Conservation (phyloP, 1,140 invertebrate species). For the Scaptomyza graminum region DNA sequence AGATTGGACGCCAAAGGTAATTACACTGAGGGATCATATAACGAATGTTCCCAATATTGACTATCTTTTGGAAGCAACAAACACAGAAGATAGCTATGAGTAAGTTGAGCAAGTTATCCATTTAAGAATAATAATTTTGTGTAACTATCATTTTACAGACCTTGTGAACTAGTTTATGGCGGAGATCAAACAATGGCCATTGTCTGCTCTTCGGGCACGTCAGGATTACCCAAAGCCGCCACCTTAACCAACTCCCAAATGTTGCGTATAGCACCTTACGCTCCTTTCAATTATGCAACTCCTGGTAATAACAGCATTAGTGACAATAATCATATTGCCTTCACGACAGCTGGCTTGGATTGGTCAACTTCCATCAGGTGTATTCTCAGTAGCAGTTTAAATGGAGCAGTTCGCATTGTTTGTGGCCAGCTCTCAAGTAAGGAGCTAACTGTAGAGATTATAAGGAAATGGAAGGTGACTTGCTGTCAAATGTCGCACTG, state of each 20-base stretch:
- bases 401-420: constrained; percentile 16
- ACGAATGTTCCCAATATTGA: constrained; percentile 6
- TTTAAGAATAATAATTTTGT: neutral
- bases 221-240: constrained; percentile 90
- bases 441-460: constrained; percentile 5
- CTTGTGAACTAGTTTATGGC: constrained; percentile 20
- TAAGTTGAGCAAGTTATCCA: neutral
- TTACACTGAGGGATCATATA: constrained; percentile 15
- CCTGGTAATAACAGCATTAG: neutral
- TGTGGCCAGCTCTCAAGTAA: neutral
- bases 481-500: constrained; percentile 10
- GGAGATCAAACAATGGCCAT: constrained; percentile 66
- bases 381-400: neutral
- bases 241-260: constrained; percentile 86
- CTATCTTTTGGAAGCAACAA: neutral
- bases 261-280: constrained; percentile 7
- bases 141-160: neutral
- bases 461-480: constrained; percentile 12
- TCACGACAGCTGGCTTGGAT: neutral
- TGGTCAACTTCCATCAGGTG: constrained; percentile 24
- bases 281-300: neutral
- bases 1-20: constrained; percentile 16
- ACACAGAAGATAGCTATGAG: neutral
- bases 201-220: constrained; percentile 88
- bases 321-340: constrained; percentile 3